phyloP scores from a whole-genome alignment of 2,888 invertebrate species.

The Tortricodes alternella region DNA sequence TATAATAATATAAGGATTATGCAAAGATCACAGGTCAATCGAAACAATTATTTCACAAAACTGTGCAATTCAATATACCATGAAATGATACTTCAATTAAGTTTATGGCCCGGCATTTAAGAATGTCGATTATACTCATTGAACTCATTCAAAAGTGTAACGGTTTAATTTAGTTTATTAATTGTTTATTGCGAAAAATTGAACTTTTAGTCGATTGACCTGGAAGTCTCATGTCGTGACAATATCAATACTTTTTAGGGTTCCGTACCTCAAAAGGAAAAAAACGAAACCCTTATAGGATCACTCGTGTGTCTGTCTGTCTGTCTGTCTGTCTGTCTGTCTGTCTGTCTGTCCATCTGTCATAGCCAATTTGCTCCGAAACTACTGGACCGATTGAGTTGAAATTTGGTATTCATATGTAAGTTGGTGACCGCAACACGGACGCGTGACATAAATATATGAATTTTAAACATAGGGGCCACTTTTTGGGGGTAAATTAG shows the following conservation, averaged over 20 bases:
- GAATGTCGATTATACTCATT: conserved; percentile 7
- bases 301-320: too few species aligned
- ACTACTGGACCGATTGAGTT: too few species aligned
- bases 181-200: conserved; percentile 4
- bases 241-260: not conserved
- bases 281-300: too few species aligned
- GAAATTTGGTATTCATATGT: too few species aligned
- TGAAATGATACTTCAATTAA: conserved; percentile 21
- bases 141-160: conserved; percentile 5
- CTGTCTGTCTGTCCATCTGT: too few species aligned
- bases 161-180: not conserved
- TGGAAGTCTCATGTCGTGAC: not conserved
- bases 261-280: too few species aligned
- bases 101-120: conserved; percentile 4
- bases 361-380: too few species aligned
- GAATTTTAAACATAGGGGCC: too few species aligned
- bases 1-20: conserved; percentile 1
- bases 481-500: too few species aligned
- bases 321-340: too few species aligned
- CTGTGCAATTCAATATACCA: conserved; percentile 16
- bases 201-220: not conserved
- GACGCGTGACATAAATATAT: too few species aligned
- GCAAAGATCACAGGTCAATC: conserved; percentile 14
- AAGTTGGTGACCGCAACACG: too few species aligned
- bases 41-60: conserved; percentile 19